Percentiles rank a stretch among this genome's conserved stretches.
Conservation (phyloP, 2,888 invertebrate species). For the Drosophila quinaria region DNA sequence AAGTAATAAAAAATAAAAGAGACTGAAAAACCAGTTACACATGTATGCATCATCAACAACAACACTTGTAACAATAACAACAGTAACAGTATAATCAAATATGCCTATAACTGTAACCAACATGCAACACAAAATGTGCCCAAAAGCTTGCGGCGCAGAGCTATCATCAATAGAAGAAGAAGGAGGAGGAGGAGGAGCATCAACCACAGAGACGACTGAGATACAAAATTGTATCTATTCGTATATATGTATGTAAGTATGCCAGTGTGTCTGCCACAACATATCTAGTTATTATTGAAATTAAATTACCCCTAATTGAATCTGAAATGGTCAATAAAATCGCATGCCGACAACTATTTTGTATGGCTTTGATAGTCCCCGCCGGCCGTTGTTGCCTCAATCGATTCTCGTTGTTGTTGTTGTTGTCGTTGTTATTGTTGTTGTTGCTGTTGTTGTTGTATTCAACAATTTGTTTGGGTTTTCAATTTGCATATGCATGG, state of each 20-base stretch:
- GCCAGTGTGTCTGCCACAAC: conserved; percentile 21
- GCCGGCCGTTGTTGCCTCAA: conserved; percentile 30
- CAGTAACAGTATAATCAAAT: conserved; percentile 14
- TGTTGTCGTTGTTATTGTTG: neutral
- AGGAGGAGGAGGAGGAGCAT: conserved; percentile 7
- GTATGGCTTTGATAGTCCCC: conserved; percentile 62
- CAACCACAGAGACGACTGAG: conserved; percentile 29
- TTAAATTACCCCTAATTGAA: conserved; percentile 81
- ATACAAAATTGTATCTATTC: conserved; percentile 45
- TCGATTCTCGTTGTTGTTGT: conserved; percentile 17
- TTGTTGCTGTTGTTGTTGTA: conserved; percentile 18
- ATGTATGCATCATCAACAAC: neutral
- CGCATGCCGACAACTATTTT: conserved; percentile 78
- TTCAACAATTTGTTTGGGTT: conserved; percentile 48
- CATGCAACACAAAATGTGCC: conserved; percentile 37
- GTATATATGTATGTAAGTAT: conserved; percentile 14
- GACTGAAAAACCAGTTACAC: conserved; percentile 40
- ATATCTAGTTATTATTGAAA: conserved; percentile 79
- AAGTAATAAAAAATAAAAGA: conserved; percentile 5
- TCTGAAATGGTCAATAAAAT: conserved; percentile 81
- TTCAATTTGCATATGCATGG: conserved; percentile 69
- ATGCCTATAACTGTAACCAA: conserved; percentile 46
- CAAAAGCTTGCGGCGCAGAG: conserved; percentile 54
- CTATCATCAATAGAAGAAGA: conserved; percentile 36
- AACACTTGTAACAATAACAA: conserved; percentile 22